Evolutionary conservation across 2,888 invertebrate genomes (phyloP).

Genomic region (Petrolisthes cinctipes): DNA sequence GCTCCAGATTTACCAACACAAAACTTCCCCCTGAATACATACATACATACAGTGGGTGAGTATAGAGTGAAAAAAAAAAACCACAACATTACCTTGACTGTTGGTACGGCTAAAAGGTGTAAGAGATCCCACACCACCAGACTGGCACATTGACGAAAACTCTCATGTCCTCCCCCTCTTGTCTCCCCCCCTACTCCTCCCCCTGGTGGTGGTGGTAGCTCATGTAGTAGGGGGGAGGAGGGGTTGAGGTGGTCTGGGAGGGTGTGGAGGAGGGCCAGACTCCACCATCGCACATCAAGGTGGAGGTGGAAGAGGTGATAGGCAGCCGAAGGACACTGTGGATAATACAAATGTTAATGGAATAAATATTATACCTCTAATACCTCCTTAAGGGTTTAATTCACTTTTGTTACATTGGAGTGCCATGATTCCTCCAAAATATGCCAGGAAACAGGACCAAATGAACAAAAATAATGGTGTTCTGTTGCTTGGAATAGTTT

Average conservation of each 20-base stretch:
- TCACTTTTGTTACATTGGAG: too few species aligned
- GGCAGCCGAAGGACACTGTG: conserved; percentile 60
- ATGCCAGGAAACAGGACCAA: too few species aligned
- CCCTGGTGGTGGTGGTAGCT: conserved; percentile 23
- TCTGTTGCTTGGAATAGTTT: too few species aligned
- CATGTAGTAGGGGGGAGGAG: conserved; percentile 24
- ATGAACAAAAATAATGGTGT: not conserved
- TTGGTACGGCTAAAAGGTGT: conserved; percentile 20
- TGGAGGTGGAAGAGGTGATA: conserved; percentile 64
- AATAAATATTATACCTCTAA: not conserved
- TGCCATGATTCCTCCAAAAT: too few species aligned
- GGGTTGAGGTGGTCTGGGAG: not conserved
- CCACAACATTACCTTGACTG: not conserved
- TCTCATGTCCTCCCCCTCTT: not conserved
- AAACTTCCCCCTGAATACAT: too few species aligned
- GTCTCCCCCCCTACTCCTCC: not conserved
- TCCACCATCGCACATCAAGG: conserved; percentile 65
- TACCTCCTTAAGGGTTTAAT: too few species aligned
- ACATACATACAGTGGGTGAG: not conserved
- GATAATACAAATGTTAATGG: not conserved
- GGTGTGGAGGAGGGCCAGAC: conserved; percentile 51
- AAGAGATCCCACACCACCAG: conserved; percentile 50
- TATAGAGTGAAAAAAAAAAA: not conserved
- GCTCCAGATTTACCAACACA: too few species aligned
- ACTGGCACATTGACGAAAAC: conserved; percentile 24